phyloP scores from a whole-genome alignment of 2,113 vertebrate genomes.

The Riparia riparia region DNA sequence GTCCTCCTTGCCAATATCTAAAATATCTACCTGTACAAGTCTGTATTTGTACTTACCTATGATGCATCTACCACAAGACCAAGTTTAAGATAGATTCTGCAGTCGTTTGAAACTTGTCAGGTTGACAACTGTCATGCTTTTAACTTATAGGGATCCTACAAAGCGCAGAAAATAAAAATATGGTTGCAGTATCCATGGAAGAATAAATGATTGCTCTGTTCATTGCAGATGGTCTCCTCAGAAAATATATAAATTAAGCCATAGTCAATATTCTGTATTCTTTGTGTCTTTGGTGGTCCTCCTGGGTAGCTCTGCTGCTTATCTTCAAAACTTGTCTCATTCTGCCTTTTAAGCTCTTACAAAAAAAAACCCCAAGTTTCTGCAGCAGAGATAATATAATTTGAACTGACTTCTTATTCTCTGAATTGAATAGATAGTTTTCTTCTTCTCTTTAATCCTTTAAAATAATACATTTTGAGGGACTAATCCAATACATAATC shows the following conservation, averaged over 20 bases:
- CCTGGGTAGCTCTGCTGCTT: not conserved
- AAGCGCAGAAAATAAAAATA: not conserved
- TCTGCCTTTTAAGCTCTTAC: not conserved
- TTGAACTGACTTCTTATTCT: not conserved
- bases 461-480: not conserved
- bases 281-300: not conserved
- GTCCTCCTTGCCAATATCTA: not conserved
- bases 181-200: not conserved
- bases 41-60: not conserved
- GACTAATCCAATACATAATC: not conserved
- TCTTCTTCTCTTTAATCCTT: not conserved
- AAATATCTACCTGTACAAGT: not conserved
- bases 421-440: not conserved
- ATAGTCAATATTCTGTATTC: not conserved
- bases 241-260: not conserved
- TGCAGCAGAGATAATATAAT: not conserved
- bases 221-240: rapidly evolving
- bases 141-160: not conserved
- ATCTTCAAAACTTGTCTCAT: not conserved
- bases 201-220: not conserved
- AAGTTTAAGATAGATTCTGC: not conserved
- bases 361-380: not conserved
- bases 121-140: not conserved
- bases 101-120: not conserved
- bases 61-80: not conserved